Evolutionary conservation across 2,888 invertebrate species (phyloP), one percentile per base, ranked within the genome.

Genomic region (Agrotis puta): DNA sequence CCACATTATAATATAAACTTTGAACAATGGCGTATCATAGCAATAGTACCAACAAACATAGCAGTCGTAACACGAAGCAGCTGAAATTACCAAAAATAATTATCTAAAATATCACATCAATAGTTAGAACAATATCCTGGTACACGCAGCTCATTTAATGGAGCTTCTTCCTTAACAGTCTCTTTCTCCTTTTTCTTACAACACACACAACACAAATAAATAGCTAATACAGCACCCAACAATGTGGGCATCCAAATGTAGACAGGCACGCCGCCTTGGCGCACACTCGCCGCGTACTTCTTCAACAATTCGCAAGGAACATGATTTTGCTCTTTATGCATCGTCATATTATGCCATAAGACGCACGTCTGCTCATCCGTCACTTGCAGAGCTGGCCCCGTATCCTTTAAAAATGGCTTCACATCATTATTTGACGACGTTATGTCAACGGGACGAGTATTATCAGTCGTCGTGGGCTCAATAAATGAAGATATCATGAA

Each of bases 401-500:
- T 89, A 18, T 78, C 79, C 5, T 89, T 85, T n/a, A 90, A 73
- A 65, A 88, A 91, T n/a, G 92, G 87, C 72, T 88, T 91, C 9
- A 94, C 90, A 64, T 93, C 88, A 39, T 93, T 89, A 58, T 90
- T 89, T 2, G 93, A 86, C 5, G 93, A 91, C 7, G 92, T 89
- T 73, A 95, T 93, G 67, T 95, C 93, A 68, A 95, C 85, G 33
- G 90, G 81, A 39, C 87, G 82, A 0, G 90, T 73, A 51, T 88
- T 78, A 14, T 89, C 70, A 18, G 88, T 82, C 5, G 84, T 83
- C 0, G 87, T 82, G 7, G 90, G 82, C n/a, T 91, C 88, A 76
- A 94, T 87, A 73, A 95, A 95, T 1, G 94, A 92, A 0, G 95
- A 95, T 89, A 95, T 91, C 85, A 95, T 91, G 64, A 94, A 92